Evolutionary conservation across 2,888 invertebrate species (phyloP), one percentile per base, ranked within the genome.

Genomic region (Tenodera sinensis): DNA sequence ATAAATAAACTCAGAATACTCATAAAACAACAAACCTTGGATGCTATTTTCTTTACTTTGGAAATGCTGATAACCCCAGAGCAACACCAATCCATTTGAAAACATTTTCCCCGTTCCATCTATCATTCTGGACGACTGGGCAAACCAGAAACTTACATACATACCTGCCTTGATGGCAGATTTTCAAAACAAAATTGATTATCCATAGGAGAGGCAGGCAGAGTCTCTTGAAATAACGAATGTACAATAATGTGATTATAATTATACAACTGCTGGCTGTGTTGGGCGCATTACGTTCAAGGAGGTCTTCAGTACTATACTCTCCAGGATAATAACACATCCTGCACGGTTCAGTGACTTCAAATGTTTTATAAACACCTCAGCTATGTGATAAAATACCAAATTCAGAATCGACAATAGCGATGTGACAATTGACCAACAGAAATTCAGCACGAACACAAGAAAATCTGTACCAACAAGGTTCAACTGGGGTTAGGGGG

Each of bases 211-310:
- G 30, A 85, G 85, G 28, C 54, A 85, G 85, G 9, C 71, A 27
- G 25, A 28, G 27, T 28, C 81, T 71, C 86, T 34, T 71, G 12
- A 71, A 28, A 81, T 87, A 86, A 71, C 86, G 71, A 71, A 42
- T 42, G 84, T 42, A 84, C 88, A 88, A 88, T 88, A 88, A 88
- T 88, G 88, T 88, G 84, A 88, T 88, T 88, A 88, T 88, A 88
- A 88, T 88, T 88, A 88, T 34, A 88, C n/a, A 54, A 54, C 88
- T 54, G 28, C 14, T 54, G 8, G 34, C 34, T 42, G 9, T 42
- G 42, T 42, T 42, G 42, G 54, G 54, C 54, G 25, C 54, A 0
- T 6, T 71, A 20, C 20, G 54, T 54, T 54, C 2, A 71, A 1
- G 8, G 54, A 54, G 54, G 20, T 71, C 54, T 71, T 54, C 54